Conservation (phyloP, 2,888 invertebrate genomes). For the Pheosia gnoma region DNA sequence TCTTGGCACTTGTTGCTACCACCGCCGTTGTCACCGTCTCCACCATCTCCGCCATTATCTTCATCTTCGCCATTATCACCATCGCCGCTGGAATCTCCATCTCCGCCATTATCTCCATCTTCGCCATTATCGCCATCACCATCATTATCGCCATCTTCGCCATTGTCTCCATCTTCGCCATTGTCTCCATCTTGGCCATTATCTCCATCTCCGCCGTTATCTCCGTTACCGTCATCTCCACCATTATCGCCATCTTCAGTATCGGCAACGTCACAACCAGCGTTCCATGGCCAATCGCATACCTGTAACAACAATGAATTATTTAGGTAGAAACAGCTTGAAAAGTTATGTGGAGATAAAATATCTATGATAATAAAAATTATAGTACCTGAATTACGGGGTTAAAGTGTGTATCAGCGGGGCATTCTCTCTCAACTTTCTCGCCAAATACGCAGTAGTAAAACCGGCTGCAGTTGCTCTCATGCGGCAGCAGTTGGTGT, state of each 20-base stretch:
- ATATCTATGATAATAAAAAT: too few species aligned
- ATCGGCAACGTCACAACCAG: constrained; percentile 18
- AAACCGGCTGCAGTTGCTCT: constrained; percentile 40
- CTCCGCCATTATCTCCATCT: background rate
- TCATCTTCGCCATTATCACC: constrained; percentile 6
- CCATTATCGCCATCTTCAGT: constrained; percentile 5
- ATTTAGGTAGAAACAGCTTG: too few species aligned
- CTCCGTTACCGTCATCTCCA: constrained; percentile 6
- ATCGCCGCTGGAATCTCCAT: constrained; percentile 8
- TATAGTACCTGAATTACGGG: constrained; percentile 38
- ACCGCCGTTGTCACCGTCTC: constrained; percentile 1
- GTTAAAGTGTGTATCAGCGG: constrained; percentile 44
- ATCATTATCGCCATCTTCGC: constrained; percentile 6
- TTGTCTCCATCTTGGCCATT: background rate
- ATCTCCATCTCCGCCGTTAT: background rate
- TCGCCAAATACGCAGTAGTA: constrained; percentile 40
- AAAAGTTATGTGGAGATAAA: too few species aligned
- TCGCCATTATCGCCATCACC: constrained; percentile 5
- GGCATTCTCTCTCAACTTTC: constrained; percentile 32
- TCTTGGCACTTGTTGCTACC: constrained; percentile 44
- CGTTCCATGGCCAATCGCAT: constrained; percentile 42
- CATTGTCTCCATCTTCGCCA: background rate
- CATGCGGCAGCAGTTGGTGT: constrained; percentile 38
- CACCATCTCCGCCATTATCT: constrained; percentile 3
- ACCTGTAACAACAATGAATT: constrained; percentile 22